These are phyloP conservation scores for Pedetes capensis DNA, from an alignment of 2,113 vertebrate species.

Conservation along the genomic window DNA sequence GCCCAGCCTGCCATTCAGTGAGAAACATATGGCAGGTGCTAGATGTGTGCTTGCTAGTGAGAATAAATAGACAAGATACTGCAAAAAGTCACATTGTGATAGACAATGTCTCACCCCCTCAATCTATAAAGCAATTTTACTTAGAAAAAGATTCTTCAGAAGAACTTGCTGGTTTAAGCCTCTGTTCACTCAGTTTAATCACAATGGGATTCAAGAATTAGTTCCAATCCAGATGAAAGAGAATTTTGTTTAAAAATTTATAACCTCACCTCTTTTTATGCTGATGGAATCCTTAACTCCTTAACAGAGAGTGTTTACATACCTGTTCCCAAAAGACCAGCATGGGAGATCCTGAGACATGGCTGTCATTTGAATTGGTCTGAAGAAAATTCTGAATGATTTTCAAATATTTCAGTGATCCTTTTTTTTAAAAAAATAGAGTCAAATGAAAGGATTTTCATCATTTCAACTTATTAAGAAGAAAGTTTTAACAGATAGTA, in stretches of 20 bases:
- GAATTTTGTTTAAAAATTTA: constrained; percentile 50
- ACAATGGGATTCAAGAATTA: constrained; percentile 43
- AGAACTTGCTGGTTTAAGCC: constrained; percentile 9
- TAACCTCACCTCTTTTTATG: background rate
- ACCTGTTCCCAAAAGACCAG: background rate
- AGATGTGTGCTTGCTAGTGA: background rate
- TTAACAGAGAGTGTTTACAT: background rate
- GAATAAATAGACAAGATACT: constrained; percentile 43
- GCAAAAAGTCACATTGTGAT: background rate
- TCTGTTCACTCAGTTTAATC: constrained; percentile 25
- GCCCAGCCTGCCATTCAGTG: constrained; percentile 14
- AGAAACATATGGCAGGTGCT: background rate
- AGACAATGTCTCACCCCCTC: background rate
- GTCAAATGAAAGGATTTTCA: background rate
- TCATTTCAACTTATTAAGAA: background rate
- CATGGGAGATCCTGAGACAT: background rate
- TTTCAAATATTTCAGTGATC: background rate
- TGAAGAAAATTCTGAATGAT: background rate
- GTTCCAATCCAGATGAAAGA: constrained; percentile 33
- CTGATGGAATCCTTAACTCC: background rate
- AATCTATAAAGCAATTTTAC: background rate
- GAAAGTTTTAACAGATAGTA: background rate
- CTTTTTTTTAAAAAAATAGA: background rate
- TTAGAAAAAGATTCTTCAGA: background rate
- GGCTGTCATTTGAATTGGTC: background rate